Base-by-base conservation (phyloP, 2,888 invertebrate species). In the Polyommatus icarus region DNA sequence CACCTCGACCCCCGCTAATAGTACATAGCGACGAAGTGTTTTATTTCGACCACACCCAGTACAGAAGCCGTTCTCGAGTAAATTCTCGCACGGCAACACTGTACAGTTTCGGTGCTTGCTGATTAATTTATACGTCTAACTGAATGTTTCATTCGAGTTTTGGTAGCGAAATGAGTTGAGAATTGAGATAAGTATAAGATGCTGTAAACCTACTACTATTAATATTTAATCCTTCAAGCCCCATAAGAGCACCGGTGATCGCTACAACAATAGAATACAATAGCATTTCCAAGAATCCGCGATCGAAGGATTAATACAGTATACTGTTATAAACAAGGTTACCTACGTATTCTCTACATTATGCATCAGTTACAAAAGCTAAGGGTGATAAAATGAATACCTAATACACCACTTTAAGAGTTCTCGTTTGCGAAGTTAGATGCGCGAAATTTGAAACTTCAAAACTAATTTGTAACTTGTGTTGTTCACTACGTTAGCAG, bases 401-500 rank as follows among this genome's bases (percentile, higher is more conserved):
- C 67, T 67, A 18, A 32, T 67, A 12, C 61, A 24, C 12, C 67
- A 67, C 67, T 67, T 32, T 67, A 67, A 67, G 29, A 32, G 29
- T 32, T 67, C 67, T 29, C 12, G 1, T 3, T 67, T 32, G 29
- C 15, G 6, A 67, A 67, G 29, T 67, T 29, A 6, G 67, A 32
- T 67, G 67, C 32, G 29, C 67, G 7, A 67, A 67, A 67, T 61
- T 29, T 36, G 72, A n/a, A 72, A 72, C 72, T 72, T 20, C 72
- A 72, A 72, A 72, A 72, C 40, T 72, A 67, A 67, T 67, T 67
- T 18, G 4, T 29, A 67, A 67, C 67, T 67, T 67, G 29, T 18
- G 29, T 67, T 24, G 29, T 67, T 29, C 15, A 67, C 67, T 67
- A 32, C 29, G 67, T 67, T 61, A 61, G 15, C 29, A 67, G 67